Percentiles rank a stretch among this genome's conserved stretches.
These are phyloP conservation scores for Connochaetes taurinus DNA, from an alignment of 2,113 vertebrate genomes.

Conservation along the genomic window DNA sequence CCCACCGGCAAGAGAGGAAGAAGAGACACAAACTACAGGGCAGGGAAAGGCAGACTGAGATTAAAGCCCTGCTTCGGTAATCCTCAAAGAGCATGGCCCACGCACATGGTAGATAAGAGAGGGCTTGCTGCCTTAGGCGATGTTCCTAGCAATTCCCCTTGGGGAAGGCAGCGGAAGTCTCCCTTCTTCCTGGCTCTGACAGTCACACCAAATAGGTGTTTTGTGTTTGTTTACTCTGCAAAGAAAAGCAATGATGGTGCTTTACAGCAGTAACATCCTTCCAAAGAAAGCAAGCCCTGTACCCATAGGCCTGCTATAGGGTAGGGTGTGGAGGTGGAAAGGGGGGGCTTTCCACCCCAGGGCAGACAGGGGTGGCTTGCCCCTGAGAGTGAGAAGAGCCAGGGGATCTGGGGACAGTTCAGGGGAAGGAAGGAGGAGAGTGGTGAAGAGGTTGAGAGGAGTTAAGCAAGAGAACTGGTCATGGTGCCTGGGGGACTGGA, in stretches of 20 bases:
- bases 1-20: not conserved
- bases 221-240: not conserved
- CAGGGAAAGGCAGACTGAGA: not conserved
- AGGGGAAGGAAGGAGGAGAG: not conserved
- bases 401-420: not conserved
- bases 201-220: not conserved
- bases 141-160: not conserved
- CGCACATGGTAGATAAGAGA: not conserved
- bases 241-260: not conserved
- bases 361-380: rapidly evolving
- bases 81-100: not conserved
- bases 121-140: not conserved
- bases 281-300: not conserved
- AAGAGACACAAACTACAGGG: not conserved
- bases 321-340: not conserved
- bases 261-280: not conserved
- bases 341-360: not conserved
- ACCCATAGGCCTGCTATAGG: no score
- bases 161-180: no score
- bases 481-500: not conserved
- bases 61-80: not conserved
- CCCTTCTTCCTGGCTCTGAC: not conserved
- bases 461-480: rapidly evolving
- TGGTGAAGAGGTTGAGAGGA: no score
- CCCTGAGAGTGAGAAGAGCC: not conserved